Percentiles rank a stretch among this genome's conserved stretches.
phyloP scores from a whole-genome alignment of 2,113 vertebrate species.

The Eleginops maclovinus region DNA sequence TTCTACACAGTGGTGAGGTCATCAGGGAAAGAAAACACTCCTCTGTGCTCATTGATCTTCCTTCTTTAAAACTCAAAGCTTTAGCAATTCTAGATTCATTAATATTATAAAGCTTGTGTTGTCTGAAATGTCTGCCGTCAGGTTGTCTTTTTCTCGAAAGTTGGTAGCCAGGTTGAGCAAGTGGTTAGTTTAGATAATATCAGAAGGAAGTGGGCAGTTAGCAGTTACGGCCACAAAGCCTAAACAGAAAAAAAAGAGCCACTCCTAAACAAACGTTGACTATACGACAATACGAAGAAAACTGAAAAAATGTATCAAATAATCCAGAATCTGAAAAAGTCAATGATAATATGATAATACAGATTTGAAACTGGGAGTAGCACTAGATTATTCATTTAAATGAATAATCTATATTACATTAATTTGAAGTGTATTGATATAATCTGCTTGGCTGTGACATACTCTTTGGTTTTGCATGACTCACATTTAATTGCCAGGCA shows the following conservation, averaged over 20 bases:
- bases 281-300: too few relatives aligned
- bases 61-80: neutral
- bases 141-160: neutral
- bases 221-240: slow-evolving; percentile 6
- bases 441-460: neutral
- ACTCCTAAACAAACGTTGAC: neutral
- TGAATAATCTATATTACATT: too few relatives aligned
- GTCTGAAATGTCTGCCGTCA: neutral
- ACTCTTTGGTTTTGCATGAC: neutral
- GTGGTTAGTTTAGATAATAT: slow-evolving; percentile 11
- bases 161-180: too few relatives aligned
- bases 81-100: neutral
- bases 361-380: neutral
- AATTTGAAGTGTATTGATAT: slow-evolving; percentile 1
- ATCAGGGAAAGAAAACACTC: slow-evolving; percentile 38
- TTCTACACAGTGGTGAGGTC: slow-evolving; percentile 31
- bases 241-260: slow-evolving; percentile 26
- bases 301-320: too few relatives aligned
- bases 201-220: slow-evolving; percentile 27
- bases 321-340: neutral
- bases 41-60: neutral
- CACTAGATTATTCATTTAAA: neutral
- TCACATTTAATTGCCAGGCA: slow-evolving; percentile 17
- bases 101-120: neutral
- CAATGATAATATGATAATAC: too few relatives aligned